Evolutionary conservation across 1,140 invertebrate species (phyloP), one percentile per base, ranked within the genome.

Genomic region (Nilaparvata lugens): DNA sequence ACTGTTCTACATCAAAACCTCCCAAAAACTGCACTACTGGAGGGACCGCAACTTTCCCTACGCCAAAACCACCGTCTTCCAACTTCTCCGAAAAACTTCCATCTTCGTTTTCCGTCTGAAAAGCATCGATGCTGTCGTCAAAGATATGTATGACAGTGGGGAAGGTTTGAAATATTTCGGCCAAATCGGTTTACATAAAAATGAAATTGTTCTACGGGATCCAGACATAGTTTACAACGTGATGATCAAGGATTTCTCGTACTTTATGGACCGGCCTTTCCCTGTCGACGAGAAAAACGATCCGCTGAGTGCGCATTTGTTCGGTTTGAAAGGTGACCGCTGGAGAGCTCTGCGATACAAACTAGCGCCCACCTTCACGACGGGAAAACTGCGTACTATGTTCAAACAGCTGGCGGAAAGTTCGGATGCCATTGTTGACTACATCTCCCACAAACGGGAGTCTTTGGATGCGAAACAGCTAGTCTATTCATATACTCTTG

Each of bases 371-470:
- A 70, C 71, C 6, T 79, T 80, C 53, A 76, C 77, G 0, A 74
- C 74, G 0, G 74, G 74, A 11, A 80, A 79, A 66, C 60, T 81
- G 4, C 79, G 75, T 52, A 66, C 70, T 16, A 78, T 79, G 75
- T 77, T 78, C 62, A 71, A 72, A 58, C 65, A 76, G 1, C 62
- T 78, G 18, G 56, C 62, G 24, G 63, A 71, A 7, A 65, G 69
- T 56, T 60, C 58, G 5, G 58, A 67, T 18, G 62, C 67, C 24
- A 64, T 71, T 48, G 58, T 64, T 25, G 61, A 60, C n/a, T 45
- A 66, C 45, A 24, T 72, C 0, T 61, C 67, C 0, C 18, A 28
- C 28, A 65, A 48, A n/a, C 60, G 56, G 4, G 51, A 66, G 13
- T 38, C 52, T 11, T 54, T 70, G 7, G 68, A 69, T 18, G 13